Conservation (phyloP, 1,140 invertebrate species). For the Aphelenchoides fujianensis region DNA sequence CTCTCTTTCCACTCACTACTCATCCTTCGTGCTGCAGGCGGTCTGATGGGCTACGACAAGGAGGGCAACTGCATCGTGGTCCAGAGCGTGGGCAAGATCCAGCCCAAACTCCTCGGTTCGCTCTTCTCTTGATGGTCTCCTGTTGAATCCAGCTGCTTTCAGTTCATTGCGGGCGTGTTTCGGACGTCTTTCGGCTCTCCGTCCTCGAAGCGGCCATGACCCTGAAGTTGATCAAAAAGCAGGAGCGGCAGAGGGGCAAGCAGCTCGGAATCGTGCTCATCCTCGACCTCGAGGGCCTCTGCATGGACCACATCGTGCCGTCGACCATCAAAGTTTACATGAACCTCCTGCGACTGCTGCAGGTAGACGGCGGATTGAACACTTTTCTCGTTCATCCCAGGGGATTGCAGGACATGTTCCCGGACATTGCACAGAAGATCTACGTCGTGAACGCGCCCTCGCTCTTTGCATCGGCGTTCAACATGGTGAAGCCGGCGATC, state of each 20-base stretch:
- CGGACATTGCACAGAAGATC: slow-evolving; percentile 10
- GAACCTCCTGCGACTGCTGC: slow-evolving; percentile 15
- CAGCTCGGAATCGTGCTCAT: slow-evolving; percentile 18
- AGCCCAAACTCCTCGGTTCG: neutral
- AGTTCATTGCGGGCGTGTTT: slow-evolving; percentile 15
- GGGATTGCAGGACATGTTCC: slow-evolving; percentile 17
- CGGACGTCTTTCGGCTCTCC: neutral
- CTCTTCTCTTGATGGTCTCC: too few relatives aligned
- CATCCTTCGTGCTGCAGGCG: too few relatives aligned
- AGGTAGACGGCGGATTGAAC: neutral
- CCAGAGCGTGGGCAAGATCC: slow-evolving; percentile 2
- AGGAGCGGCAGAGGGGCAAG: neutral
- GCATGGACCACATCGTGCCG: slow-evolving; percentile 11
- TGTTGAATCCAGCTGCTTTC: too few relatives aligned
- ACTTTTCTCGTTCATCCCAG: too few relatives aligned
- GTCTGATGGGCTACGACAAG: slow-evolving; percentile 19
- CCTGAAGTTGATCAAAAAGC: slow-evolving; percentile 22
- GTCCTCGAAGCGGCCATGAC: slow-evolving; percentile 16
- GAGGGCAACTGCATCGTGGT: slow-evolving; percentile 9
- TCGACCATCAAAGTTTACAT: slow-evolving; percentile 21
- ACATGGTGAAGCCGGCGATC: slow-evolving; percentile 23
- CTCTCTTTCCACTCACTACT: too few relatives aligned
- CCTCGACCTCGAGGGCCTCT: slow-evolving; percentile 16
- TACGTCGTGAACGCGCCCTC: slow-evolving; percentile 29
- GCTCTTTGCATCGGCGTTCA: slow-evolving; percentile 20